A percentile compares a stretch with the other conserved stretches of the same genome.
These are phyloP conservation scores for Micrasema minimum DNA, from an alignment of 1,140 invertebrate species.

Conservation along the genomic window DNA sequence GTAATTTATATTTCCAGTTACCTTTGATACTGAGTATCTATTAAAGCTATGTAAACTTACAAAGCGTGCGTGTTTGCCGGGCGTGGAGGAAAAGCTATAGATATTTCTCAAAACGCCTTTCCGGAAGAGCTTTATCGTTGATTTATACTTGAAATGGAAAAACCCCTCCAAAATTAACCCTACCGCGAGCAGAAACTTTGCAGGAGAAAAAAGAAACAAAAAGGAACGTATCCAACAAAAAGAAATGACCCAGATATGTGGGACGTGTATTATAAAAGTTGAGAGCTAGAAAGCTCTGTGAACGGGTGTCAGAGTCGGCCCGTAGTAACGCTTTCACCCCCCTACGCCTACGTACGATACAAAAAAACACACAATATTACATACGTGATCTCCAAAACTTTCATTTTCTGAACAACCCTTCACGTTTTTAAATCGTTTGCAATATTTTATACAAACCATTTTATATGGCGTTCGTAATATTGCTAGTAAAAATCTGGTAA, in stretches of 20 bases:
- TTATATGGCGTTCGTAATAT: background rate
- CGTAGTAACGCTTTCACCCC: no score
- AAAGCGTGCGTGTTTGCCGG: constrained; percentile 14
- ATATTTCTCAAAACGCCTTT: constrained; percentile 36
- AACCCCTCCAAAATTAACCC: constrained; percentile 29
- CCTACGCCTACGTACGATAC: no score
- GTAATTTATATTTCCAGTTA: no score
- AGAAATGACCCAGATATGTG: constrained; percentile 44
- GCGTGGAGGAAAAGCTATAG: constrained; percentile 17
- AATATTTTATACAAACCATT: background rate
- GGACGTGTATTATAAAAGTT: constrained; percentile 32
- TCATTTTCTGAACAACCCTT: background rate
- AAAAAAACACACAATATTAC: no score
- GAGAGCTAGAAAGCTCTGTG: constrained; percentile 31
- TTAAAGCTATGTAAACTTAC: constrained; percentile 17
- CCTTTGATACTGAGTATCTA: no score
- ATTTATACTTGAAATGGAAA: constrained; percentile 45
- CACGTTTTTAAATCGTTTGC: background rate
- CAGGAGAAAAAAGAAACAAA: constrained; percentile 34
- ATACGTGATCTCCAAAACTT: background rate
- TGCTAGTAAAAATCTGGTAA: background rate
- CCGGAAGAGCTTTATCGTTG: constrained; percentile 40
- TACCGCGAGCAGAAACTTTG: constrained; percentile 10
- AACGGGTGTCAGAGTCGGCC: constrained; percentile 2
- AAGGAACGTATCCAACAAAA: constrained; percentile 35